Conservation (phyloP, 2,888 invertebrate genomes). For the Eupithecia vulgata region DNA sequence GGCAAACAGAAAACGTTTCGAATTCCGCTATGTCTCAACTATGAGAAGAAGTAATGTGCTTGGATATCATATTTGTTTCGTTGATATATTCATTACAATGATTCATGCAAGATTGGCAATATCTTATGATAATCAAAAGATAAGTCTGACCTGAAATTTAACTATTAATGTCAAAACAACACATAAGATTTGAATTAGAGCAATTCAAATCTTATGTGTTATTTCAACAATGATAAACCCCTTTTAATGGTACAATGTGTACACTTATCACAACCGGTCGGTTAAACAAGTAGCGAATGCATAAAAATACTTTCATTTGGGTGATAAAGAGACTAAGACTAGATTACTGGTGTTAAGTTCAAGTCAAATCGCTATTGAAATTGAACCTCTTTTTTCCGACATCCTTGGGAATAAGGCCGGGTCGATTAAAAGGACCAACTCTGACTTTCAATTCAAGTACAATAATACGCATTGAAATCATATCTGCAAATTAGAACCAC, state of each 20-base stretch:
- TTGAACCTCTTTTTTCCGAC: no score
- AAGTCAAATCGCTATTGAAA: no score
- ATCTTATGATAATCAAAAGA: no score
- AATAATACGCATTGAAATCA: no score
- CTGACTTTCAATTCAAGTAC: not conserved
- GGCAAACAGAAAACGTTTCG: not conserved
- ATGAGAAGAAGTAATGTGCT: not conserved
- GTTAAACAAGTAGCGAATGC: slow-evolving; percentile 25
- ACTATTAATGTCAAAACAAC: no score
- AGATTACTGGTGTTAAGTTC: slow-evolving; percentile 40
- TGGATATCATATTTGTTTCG: not conserved
- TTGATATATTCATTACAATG: not conserved
- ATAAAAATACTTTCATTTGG: slow-evolving; percentile 36
- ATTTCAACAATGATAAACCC: slow-evolving; percentile 29
- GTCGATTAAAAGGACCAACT: not conserved
- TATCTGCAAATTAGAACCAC: not conserved
- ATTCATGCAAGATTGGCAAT: not conserved
- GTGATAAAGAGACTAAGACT: slow-evolving; percentile 41
- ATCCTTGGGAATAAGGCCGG: no score
- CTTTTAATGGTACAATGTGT: slow-evolving; percentile 22
- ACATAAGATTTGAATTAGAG: no score
- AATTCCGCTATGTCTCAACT: not conserved
- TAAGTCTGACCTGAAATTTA: no score
- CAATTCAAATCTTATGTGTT: slow-evolving; percentile 18
- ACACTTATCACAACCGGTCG: slow-evolving; percentile 26